Percentiles rank a stretch among this genome's conserved stretches.
Conservation (phyloP, 2,113 vertebrate species). For the Riparia riparia region DNA sequence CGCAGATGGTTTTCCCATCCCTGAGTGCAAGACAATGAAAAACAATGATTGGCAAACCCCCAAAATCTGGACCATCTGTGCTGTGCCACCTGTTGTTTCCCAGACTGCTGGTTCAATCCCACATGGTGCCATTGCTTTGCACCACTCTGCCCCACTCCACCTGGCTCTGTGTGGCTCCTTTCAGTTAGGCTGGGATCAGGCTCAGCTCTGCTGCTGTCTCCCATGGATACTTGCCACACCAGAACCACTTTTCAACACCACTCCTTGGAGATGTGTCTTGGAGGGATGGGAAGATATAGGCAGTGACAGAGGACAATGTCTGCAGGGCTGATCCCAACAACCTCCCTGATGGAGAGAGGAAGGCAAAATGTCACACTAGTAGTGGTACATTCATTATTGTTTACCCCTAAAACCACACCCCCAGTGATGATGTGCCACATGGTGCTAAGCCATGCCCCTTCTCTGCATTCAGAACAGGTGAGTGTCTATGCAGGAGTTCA, state of each 20-base stretch:
- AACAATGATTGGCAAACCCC: neutral
- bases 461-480: neutral
- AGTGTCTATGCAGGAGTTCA: neutral
- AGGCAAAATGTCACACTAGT: neutral
- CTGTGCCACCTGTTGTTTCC: neutral
- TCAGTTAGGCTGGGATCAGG: neutral
- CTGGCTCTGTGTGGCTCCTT: accelerated
- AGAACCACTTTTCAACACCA: neutral
- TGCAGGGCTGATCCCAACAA: accelerated
- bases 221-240: neutral
- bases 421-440: neutral
- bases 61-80: neutral
- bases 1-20: accelerated
- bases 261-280: neutral
- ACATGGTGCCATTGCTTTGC: neutral
- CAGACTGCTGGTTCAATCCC: accelerated
- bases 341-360: neutral
- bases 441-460: neutral
- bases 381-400: neutral
- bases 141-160: too few relatives aligned
- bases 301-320: neutral
- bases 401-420: accelerated
- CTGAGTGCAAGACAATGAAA: neutral
- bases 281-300: neutral
- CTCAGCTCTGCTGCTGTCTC: neutral